phyloP scores from a whole-genome alignment of 2,797 vertebrate genomes.

The Margarornis squamiger region DNA sequence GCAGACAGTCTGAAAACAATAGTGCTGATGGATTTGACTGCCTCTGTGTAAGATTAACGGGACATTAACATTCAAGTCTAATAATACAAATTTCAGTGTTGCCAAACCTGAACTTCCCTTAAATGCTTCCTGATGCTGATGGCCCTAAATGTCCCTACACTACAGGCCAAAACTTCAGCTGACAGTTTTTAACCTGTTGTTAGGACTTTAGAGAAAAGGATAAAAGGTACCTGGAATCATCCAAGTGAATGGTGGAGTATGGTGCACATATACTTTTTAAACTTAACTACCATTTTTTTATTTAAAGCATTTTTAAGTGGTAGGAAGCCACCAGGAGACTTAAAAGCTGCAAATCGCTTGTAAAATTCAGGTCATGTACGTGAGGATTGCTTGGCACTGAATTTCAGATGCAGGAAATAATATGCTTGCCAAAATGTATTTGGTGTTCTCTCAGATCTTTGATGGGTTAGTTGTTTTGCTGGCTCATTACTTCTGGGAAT shows the following conservation, averaged over 20 bases:
- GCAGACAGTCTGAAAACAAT: slow-evolving; percentile 61
- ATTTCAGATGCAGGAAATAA: slow-evolving; percentile 20
- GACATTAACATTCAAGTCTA: slow-evolving; percentile 54
- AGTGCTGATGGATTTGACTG: slow-evolving; percentile 50
- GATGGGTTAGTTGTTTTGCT: slow-evolving; percentile 4
- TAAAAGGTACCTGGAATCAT: not conserved
- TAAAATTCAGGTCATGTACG: not conserved
- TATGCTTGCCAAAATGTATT: not conserved
- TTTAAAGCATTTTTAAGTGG: not conserved
- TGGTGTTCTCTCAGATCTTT: not conserved
- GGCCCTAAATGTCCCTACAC: not conserved
- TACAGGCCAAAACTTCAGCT: not conserved
- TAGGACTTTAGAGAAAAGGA: not conserved
- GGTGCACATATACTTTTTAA: not conserved
- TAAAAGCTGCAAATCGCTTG: not conserved
- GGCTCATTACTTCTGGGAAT: not conserved
- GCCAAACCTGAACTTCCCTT: slow-evolving; percentile 19
- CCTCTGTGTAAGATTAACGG: slow-evolving; percentile 37
- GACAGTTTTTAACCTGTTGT: not conserved
- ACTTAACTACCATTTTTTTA: not conserved
- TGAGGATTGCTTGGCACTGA: not conserved
- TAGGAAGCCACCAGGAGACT: not conserved
- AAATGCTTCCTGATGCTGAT: not conserved
- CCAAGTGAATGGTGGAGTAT: not conserved
- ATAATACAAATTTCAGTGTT: slow-evolving; percentile 36